These are phyloP conservation scores for Ctenodactylus gundi DNA, from an alignment of 2,113 vertebrate genomes.

Conservation along the genomic window DNA sequence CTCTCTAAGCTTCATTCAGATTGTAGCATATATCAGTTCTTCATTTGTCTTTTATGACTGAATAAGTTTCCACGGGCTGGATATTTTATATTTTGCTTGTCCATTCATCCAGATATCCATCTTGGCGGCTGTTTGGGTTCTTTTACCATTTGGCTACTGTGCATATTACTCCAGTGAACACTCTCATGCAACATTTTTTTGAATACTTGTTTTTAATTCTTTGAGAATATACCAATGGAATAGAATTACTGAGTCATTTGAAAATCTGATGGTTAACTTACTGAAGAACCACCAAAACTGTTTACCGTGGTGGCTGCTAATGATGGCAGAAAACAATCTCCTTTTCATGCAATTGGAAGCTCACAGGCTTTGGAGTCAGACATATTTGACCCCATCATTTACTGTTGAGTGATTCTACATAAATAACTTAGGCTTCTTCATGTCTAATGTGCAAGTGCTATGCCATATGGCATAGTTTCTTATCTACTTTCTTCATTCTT, in stretches of 20 bases:
- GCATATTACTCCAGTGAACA: neutral
- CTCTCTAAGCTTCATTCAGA: neutral
- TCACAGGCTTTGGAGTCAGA: neutral
- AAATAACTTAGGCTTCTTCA: neutral
- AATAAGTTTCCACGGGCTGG: neutral
- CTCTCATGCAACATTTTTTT: conserved; percentile 4
- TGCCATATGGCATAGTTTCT: neutral
- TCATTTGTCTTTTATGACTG: neutral
- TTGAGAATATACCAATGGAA: neutral
- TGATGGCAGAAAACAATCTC: neutral
- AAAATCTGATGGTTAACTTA: conserved; percentile 18
- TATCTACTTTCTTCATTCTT: neutral
- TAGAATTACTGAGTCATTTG: neutral
- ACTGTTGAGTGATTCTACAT: neutral
- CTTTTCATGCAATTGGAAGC: neutral
- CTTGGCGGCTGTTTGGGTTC: neutral
- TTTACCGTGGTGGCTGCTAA: neutral
- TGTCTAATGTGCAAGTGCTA: neutral
- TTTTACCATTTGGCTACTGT: conserved; percentile 18
- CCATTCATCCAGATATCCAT: neutral
- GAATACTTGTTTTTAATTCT: conserved; percentile 18
- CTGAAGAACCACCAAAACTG: neutral
- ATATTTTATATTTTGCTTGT: neutral
- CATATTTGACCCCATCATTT: neutral
- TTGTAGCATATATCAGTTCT: neutral